Base-by-base conservation (phyloP, 2,888 invertebrate genomes). In the Ligdia adustata region DNA sequence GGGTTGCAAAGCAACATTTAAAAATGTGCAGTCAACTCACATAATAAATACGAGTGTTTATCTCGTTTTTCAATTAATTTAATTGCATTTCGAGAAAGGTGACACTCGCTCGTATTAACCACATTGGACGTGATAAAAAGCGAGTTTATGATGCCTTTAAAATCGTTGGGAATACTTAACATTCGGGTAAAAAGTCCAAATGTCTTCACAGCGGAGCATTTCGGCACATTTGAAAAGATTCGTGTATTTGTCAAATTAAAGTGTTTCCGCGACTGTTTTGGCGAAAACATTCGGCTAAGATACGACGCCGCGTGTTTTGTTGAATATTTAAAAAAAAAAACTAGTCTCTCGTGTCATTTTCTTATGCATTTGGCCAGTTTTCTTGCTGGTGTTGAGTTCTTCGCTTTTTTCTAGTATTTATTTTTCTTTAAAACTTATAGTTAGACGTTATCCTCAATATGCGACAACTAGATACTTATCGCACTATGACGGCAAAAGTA, bases 221-320 rank as follows among this genome's bases (percentile, higher is more conserved):
- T 9, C 40, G 15, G 16, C 9, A 9, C 11, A 13, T 26, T 35
- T 16, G 33, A 16, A 13, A 34, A 57, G 29, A 45, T 52, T 58
- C 47, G 48, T 35, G 55, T 60, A 69, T 66, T 67, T 64, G 63
- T 61, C 63, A 64, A 65, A 65, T 65, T 64, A 64, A 67, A 60
- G 61, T 59, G 55, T 62, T 53, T 35, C 37, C 27, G 20, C 9
- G 11, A 11, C 6, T 42, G 38, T 33, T 16, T 26, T 7, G 22
- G 18, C 9, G 28, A 33, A 44, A 27, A 48, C 33, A 9, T 9
- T n/a, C 28, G 28, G 4, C 11, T 20, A 33, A 33, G 20, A 16
- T 35, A 27, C 22, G n/a, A 27, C 20, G 24, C 32, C 2, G 20
- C 32, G 13, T 12, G 11, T 26, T 4, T 28, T 26, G 37, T 3